Evolutionary conservation across 1,140 invertebrate genomes (phyloP).

Genomic region (Habropoda laboriosa): DNA sequence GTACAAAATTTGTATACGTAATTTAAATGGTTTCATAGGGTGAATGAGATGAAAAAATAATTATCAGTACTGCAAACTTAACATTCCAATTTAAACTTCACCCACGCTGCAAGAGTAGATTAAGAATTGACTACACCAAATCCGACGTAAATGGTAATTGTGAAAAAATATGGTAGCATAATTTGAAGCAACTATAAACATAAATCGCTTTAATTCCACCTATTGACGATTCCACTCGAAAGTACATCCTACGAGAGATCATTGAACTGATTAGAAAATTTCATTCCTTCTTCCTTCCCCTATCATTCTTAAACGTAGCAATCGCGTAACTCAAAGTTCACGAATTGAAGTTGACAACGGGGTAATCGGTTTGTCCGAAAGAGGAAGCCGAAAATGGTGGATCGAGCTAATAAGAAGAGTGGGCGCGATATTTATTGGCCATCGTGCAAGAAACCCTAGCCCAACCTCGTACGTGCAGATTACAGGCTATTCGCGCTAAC

Average conservation of each 20-base stretch:
- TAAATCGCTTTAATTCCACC: neutral
- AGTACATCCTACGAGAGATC: neutral
- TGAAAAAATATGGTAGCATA: neutral
- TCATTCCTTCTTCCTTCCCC: neutral
- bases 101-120: too few relatives aligned
- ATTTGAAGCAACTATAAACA: neutral
- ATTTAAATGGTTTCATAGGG: too few relatives aligned
- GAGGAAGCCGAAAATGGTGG: conserved; percentile 42
- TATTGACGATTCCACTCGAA: neutral
- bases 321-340: neutral
- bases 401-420: conserved; percentile 65
- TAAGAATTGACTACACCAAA: too few relatives aligned
- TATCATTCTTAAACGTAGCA: neutral
- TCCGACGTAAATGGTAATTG: neutral
- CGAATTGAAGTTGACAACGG: conserved; percentile 32
- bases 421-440: conserved; percentile 63
- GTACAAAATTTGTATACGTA: too few relatives aligned
- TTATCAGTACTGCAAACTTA: neutral
- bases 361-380: conserved; percentile 37
- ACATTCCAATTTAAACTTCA: too few relatives aligned
- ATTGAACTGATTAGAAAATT: conserved; percentile 4
- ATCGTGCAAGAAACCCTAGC: conserved; percentile 50
- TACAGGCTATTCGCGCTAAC: conserved; percentile 61
- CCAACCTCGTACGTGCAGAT: conserved; percentile 52
- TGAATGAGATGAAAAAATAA: too few relatives aligned